Evolutionary conservation across 2,797 vertebrate genomes (phyloP).

Genomic region (Gorsachius magnificus): DNA sequence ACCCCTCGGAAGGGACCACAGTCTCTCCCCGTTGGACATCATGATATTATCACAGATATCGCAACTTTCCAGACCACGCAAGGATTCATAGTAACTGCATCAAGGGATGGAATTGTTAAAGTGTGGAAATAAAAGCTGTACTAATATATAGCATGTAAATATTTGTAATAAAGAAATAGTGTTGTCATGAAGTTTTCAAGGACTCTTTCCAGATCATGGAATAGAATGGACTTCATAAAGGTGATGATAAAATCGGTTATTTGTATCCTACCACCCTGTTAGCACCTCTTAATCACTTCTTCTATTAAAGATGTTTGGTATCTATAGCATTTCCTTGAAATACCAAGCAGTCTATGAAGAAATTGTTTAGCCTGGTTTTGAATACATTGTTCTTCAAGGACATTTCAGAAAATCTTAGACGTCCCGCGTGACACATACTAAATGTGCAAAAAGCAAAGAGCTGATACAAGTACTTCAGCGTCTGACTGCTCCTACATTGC

Average conservation of each 20-base stretch:
- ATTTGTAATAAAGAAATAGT: slow-evolving; percentile 67
- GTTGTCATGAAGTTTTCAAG: slow-evolving; percentile 42
- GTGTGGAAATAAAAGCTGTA: slow-evolving; percentile 89
- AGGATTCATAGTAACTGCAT: slow-evolving; percentile 97
- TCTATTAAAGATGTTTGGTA: slow-evolving; percentile 5
- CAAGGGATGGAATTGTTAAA: slow-evolving; percentile 96
- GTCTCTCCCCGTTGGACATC: slow-evolving; percentile 93
- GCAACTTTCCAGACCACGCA: slow-evolving; percentile 98
- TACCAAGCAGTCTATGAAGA: not conserved
- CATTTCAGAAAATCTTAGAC: not conserved
- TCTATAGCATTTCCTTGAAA: not conserved
- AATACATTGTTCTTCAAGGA: not conserved
- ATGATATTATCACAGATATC: slow-evolving; percentile 97
- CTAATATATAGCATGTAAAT: slow-evolving; percentile 61
- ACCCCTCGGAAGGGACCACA: slow-evolving; percentile 90
- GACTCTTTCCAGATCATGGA: slow-evolving; percentile 58
- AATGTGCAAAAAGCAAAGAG: not conserved
- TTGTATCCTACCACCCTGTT: not conserved
- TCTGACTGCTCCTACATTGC: slow-evolving; percentile 21
- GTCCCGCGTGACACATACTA: not conserved
- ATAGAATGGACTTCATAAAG: slow-evolving; percentile 19
- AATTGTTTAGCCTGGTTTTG: not conserved
- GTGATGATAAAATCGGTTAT: not conserved
- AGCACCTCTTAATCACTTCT: slow-evolving; percentile 30
- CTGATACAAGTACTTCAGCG: not conserved